phyloP scores from a whole-genome alignment of 2,888 invertebrate species.

The Tupiocoris notatus region DNA sequence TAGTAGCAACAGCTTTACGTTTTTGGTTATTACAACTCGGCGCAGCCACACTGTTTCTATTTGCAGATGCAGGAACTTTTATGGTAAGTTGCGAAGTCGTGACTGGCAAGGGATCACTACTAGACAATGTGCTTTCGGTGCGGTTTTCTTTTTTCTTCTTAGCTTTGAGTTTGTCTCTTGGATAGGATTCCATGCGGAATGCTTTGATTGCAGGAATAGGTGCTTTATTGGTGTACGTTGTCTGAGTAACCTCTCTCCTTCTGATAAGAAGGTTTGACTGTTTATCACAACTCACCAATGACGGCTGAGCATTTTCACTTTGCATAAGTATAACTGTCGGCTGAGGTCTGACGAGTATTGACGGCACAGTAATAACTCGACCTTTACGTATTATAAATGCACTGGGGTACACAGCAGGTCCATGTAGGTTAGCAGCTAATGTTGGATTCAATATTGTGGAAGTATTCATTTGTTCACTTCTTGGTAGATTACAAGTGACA shows the following conservation, averaged over 20 bases:
- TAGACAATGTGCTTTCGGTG: not conserved
- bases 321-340: conserved; percentile 50
- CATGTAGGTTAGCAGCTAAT: not conserved
- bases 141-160: conserved; percentile 20
- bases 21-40: not conserved
- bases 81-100: not conserved
- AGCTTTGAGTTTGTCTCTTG: conserved; percentile 30
- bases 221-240: conserved; percentile 51
- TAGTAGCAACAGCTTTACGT: not conserved
- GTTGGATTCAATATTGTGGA: not conserved
- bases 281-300: conserved; percentile 44
- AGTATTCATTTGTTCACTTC: not conserved
- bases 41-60: not conserved
- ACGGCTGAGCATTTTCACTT: conserved; percentile 21
- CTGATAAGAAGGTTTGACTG: conserved; percentile 46
- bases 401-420: conserved; percentile 46
- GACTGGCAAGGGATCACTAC: no score
- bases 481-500: not conserved
- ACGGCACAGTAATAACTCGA: conserved; percentile 46
- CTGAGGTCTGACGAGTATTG: conserved; percentile 46
- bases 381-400: conserved; percentile 48
- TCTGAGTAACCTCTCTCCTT: conserved; percentile 49
- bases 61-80: not conserved
- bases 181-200: conserved; percentile 37
- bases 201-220: conserved; percentile 51